phyloP scores from a whole-genome alignment of 2,113 vertebrate genomes.

The Fulica atra region DNA sequence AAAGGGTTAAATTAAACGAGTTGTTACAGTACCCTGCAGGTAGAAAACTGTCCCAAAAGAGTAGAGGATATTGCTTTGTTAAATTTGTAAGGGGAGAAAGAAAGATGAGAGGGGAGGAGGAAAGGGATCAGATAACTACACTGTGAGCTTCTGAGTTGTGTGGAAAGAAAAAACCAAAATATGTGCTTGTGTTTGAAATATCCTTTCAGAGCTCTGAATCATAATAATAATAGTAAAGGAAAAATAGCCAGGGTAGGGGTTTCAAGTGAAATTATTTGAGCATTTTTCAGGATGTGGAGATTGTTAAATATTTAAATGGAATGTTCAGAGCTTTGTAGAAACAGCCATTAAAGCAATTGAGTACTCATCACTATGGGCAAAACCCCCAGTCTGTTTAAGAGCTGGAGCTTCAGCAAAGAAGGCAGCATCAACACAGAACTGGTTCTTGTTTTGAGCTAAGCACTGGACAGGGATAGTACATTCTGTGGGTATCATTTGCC shows the following conservation, averaged over 20 bases:
- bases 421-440: background rate
- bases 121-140: background rate
- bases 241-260: background rate
- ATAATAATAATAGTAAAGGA: background rate
- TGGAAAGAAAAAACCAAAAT: background rate
- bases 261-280: background rate
- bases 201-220: background rate
- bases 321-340: background rate
- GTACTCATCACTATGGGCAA: background rate
- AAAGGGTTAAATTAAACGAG: slow-evolving; percentile 2
- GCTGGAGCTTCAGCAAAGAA: background rate
- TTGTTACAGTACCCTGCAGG: background rate
- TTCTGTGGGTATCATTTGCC: background rate
- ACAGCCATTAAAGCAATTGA: background rate
- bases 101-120: background rate
- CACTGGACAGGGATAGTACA: background rate
- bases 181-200: background rate
- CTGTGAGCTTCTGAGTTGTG: background rate
- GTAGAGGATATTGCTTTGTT: background rate
- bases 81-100: background rate
- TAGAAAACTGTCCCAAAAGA: background rate
- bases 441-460: background rate
- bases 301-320: background rate
- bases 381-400: background rate
- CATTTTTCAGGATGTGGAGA: background rate